A percentile compares a stretch with the other conserved stretches of the same genome.
Conservation (phyloP, 2,888 invertebrate species). For the Phortica magna region DNA sequence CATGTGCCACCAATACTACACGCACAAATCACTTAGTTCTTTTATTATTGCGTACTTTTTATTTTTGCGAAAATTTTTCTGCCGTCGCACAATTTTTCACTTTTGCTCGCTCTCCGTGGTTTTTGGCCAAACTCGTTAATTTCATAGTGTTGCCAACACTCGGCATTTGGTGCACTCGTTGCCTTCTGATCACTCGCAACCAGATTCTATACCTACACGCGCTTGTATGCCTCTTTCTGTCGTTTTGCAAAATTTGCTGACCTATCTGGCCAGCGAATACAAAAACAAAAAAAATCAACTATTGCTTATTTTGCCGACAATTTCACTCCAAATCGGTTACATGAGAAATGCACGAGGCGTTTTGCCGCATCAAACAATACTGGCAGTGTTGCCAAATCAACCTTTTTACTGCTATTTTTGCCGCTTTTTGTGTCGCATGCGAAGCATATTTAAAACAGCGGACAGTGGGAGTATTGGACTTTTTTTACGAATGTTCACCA, state of each 20-base stretch:
- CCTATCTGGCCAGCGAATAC: background rate
- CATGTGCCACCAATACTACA: constrained; percentile 58
- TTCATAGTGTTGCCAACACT: constrained; percentile 15
- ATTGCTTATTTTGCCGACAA: background rate
- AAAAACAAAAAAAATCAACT: too few relatives aligned
- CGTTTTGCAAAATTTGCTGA: background rate
- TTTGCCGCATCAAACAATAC: constrained; percentile 1
- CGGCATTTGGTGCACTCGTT: background rate
- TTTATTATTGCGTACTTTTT: constrained; percentile 47
- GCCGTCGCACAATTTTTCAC: constrained; percentile 13
- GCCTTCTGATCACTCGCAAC: background rate
- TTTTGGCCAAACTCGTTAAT: constrained; percentile 1
- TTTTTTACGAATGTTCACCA: too few relatives aligned
- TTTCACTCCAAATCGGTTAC: background rate
- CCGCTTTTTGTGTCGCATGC: background rate
- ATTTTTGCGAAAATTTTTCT: constrained; percentile 52
- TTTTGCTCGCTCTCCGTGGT: background rate
- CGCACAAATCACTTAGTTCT: constrained; percentile 49
- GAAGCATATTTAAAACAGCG: too few relatives aligned
- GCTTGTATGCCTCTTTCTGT: background rate
- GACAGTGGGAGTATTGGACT: too few relatives aligned
- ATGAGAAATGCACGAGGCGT: constrained; percentile 15
- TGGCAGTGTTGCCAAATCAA: background rate
- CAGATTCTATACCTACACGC: background rate
- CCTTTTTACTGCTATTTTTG: background rate